phyloP scores from a whole-genome alignment of 2,797 vertebrate species.

The Eidolon dupreanum region DNA sequence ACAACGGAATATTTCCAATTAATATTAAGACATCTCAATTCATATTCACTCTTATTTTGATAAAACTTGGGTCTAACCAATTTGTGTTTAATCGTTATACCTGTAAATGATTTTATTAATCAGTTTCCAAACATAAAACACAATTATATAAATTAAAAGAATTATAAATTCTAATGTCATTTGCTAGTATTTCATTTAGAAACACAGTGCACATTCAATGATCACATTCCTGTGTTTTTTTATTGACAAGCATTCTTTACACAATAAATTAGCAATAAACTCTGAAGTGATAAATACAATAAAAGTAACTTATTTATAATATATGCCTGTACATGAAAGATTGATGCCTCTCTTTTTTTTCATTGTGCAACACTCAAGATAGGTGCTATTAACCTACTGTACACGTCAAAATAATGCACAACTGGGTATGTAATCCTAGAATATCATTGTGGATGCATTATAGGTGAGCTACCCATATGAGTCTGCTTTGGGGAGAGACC shows the following conservation, averaged over 20 bases:
- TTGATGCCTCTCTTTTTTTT: background rate
- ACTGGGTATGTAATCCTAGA: background rate
- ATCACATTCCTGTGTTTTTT: background rate
- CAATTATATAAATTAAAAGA: conserved; percentile 21
- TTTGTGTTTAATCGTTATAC: conserved; percentile 44
- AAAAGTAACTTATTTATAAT: background rate
- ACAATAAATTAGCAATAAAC: background rate
- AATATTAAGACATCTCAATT: conserved; percentile 34
- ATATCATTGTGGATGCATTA: background rate
- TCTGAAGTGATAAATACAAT: background rate
- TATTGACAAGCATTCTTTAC: conserved; percentile 14
- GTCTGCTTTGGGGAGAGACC: background rate
- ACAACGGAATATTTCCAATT: conserved; percentile 34
- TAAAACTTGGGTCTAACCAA: conserved; percentile 9
- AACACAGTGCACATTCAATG: background rate
- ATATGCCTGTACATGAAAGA: background rate
- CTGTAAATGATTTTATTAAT: conserved; percentile 49
- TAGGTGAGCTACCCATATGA: background rate
- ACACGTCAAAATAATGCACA: background rate
- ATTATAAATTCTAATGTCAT: conserved; percentile 26
- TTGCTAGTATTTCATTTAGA: conserved; percentile 24
- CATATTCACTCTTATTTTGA: conserved; percentile 7
- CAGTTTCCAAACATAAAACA: conserved; percentile 39
- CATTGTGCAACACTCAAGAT: background rate
- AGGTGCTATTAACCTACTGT: background rate